A percentile compares a stretch with the other conserved stretches of the same genome.
Conservation (phyloP, 2,113 vertebrate species). For the Odontesthes bonariensis region DNA sequence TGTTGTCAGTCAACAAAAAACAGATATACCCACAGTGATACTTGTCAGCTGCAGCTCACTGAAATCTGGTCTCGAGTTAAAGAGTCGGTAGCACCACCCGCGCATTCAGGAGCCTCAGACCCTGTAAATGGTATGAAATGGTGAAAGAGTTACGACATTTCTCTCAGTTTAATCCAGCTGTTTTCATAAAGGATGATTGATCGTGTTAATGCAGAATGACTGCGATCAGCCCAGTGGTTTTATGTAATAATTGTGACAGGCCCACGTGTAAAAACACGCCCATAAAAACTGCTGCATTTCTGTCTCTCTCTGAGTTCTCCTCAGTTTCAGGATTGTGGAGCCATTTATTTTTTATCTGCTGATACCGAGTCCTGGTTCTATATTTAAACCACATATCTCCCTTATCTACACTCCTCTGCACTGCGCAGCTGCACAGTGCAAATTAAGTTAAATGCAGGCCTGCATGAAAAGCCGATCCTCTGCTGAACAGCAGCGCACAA, state of each 20-base stretch:
- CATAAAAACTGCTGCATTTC: background rate
- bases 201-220: background rate
- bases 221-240: background rate
- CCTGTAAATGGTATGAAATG: background rate
- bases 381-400: constrained; percentile 29
- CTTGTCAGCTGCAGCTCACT: too few relatives aligned
- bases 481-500: background rate
- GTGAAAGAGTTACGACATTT: background rate
- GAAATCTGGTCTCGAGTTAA: too few relatives aligned
- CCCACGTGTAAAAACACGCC: background rate
- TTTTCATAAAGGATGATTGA: too few relatives aligned
- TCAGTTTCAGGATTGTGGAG: background rate
- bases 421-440: constrained; percentile 3
- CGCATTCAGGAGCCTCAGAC: background rate
- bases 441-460: constrained; percentile 12
- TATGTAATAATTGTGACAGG: background rate
- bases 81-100: too few relatives aligned
- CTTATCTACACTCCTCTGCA: constrained; percentile 20
- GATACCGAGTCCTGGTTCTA: background rate
- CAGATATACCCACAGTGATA: background rate
- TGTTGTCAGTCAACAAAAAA: too few relatives aligned
- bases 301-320: background rate
- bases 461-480: constrained; percentile 1
- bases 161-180: background rate
- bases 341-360: constrained; percentile 7